Conservation (phyloP, 2,797 vertebrate species). For the Podargus strigoides region DNA sequence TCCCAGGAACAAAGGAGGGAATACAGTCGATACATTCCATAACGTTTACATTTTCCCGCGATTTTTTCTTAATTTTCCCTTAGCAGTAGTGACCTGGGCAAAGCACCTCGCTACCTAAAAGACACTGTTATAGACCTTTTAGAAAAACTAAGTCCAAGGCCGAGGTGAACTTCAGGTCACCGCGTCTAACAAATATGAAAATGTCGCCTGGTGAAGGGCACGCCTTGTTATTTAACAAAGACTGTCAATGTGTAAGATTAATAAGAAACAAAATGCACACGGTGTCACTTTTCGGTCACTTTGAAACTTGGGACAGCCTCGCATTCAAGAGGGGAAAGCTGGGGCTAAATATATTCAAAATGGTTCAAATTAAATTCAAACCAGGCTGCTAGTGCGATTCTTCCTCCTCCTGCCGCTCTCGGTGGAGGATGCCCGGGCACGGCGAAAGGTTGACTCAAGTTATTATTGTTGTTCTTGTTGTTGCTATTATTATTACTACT, state of each 20-base stretch:
- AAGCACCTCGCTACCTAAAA: slow-evolving; percentile 81
- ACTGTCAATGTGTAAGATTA: slow-evolving; percentile 99
- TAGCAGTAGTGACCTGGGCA: slow-evolving; percentile 81
- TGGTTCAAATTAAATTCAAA: slow-evolving; percentile 76
- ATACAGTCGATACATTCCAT: slow-evolving; percentile 77
- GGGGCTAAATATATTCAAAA: slow-evolving; percentile 79
- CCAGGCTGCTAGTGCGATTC: slow-evolving; percentile 46
- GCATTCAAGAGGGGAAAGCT: slow-evolving; percentile 76
- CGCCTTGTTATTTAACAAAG: slow-evolving; percentile 99
- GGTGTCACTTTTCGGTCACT: slow-evolving; percentile 98
- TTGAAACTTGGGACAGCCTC: slow-evolving; percentile 85
- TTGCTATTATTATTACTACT: neutral
- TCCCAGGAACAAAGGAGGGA: slow-evolving; percentile 67
- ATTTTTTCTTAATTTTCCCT: slow-evolving; percentile 71
- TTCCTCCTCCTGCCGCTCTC: slow-evolving; percentile 46
- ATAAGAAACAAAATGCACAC: slow-evolving; percentile 98
- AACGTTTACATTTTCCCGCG: slow-evolving; percentile 77
- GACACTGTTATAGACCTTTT: slow-evolving; percentile 81
- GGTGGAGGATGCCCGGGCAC: slow-evolving; percentile 48
- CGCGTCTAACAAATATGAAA: slow-evolving; percentile 99
- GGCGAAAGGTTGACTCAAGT: slow-evolving; percentile 67
- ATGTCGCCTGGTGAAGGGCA: slow-evolving; percentile 95
- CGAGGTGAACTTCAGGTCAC: slow-evolving; percentile 99
- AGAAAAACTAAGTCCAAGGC: slow-evolving; percentile 96
- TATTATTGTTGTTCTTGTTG: slow-evolving; percentile 43